Base-by-base conservation (phyloP, 1,140 invertebrate genomes). In the Anastrepha obliqua region DNA sequence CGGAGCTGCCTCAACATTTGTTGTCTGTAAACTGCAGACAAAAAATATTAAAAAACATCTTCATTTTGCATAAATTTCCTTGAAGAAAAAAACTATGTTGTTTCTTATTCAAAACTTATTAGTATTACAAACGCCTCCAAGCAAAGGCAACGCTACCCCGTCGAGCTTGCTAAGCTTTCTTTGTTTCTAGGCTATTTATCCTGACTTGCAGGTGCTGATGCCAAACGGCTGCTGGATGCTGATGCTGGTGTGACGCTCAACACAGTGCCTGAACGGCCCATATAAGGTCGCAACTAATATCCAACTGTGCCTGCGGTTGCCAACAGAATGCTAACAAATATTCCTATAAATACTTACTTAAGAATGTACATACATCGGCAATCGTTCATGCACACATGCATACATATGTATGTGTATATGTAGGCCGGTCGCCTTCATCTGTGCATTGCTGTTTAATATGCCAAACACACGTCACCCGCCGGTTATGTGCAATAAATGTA, bases 401-500 rank as follows among this genome's bases (percentile, higher is more conserved):
- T 15, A 44, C 67, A 62, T 62, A 15, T 67, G 5, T 74, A 29
- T 81, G 13, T 2, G 44, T 55, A 81, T 81, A 1, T 47, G 17
- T 42, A 6, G 39, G 70, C 17, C 8, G 5, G 65, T 70, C 65
- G 65, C 29, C 29, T 62, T 62, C 60, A 62, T 15, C 7, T 17
- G 60, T 13, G 6, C 70, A 74, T 5, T 44, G 47, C 74, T 81
- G 44, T 20, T 81, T 81, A 81, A 81, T 81, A 81, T 81, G 74
- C 74, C 74, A 29, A 81, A 55, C 74, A 81, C 74, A 81, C 51
- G 44, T 55, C 74, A 81, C 47, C 74, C 74, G 74, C 74, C 74
- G 51, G 74, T 81, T 81, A 81, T 81, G 74, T 81, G 74, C 51
- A 81, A 81, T 81, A 81, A 81, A 81, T 81, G 74, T 47, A 81